Evolutionary conservation across 92 coral and sea anemone species (phyloP), one percentile per base, ranked within the genome.

Genomic region (Chrysogorgia sp.): DNA sequence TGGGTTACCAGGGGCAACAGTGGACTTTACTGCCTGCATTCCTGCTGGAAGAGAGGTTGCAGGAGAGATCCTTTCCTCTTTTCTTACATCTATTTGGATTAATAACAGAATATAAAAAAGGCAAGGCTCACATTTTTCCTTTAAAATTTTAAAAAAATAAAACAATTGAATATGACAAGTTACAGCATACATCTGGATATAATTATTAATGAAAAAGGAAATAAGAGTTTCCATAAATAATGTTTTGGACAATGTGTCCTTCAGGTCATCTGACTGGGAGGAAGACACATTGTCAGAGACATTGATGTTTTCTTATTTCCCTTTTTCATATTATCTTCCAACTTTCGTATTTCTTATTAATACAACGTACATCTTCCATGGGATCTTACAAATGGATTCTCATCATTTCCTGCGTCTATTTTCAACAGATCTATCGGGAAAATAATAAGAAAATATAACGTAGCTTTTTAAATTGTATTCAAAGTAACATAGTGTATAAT

Each of bases 1-100:
- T 34, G 93, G 93, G 40, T 86, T 72, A 32, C 79, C 79, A 35
- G 79, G 79, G 3, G 41, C 65, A 20, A 52, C 20, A 34, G 30
- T 56, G 0, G 28, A 24, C 23, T 55, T 59, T 14, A 49, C 65
- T 10, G 45, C 48, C 24, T 52, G 23, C 65, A 53, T 56, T 13
- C 79, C 79, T 19, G 79, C 79, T 6, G 79, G 79, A 1, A 40
- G 63, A 19, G 63, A 72, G 22, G 19, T 52, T 7, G 79, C 31
- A 17, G 79, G 79, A 20, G 76, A 69, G 3, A 45, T 31, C 34
- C 76, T 7, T 22, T 69, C 76, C 31, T 69, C 76, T 19, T 49
- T 69, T 28, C 76, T 24, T 37, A 48, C 15, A 30, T 69, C 76
- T 69, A 69, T 35, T 26, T 10, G 43, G 6, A 65, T 59, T 0